Evolutionary conservation across 2,113 vertebrate species (phyloP), one percentile per base, ranked within the genome.

Genomic region (Helogale parvula): DNA sequence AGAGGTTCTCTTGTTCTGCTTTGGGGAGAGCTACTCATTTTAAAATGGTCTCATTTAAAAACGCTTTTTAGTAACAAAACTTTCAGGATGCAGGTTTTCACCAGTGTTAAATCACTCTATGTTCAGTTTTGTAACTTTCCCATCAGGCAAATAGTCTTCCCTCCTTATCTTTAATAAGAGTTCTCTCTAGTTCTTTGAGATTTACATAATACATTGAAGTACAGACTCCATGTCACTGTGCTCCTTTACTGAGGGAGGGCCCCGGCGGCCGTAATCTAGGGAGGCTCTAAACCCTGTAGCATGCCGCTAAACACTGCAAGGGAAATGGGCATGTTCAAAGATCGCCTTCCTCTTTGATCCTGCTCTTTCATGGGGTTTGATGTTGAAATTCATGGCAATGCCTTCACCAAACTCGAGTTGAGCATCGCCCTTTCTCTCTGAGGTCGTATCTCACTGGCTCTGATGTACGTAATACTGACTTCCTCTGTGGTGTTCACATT

Each of bases 231-330:
- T 17, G 17, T 50, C 2, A 1, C n/a, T 57, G 27, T 31, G 19
- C 5, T 41, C 65, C 74, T 91, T 38, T 38, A 0, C 17, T 41
- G n/a, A 66, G 17, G 87, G 45, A 79, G 54, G 41, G 57, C 10
- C 9, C 50, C 13, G 29, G 13, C 11, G 10, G 50, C 33, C 0
- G 3, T 7, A 33, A 15, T 3, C 29, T 45, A 2, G 23, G 1
- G 12, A 1, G 0, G 1, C n/a, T 54, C 45, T 5, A 3, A 84
- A 8, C 38, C 13, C 60, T 1, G 0, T 11, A 19, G 33, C n/a
- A 5, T 14, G 69, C 23, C 45, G 3, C 10, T 11, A 33, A 23
- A 38, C 7, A 5, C 35, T 2, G 2, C 14, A n/a, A 45, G 41
- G 25, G 10, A 60, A 27, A 72, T 4, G 2, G 7, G 1, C 31